These are phyloP conservation scores for Charadrius vociferus DNA, from an alignment of 2,113 vertebrate species.

Conservation along the genomic window DNA sequence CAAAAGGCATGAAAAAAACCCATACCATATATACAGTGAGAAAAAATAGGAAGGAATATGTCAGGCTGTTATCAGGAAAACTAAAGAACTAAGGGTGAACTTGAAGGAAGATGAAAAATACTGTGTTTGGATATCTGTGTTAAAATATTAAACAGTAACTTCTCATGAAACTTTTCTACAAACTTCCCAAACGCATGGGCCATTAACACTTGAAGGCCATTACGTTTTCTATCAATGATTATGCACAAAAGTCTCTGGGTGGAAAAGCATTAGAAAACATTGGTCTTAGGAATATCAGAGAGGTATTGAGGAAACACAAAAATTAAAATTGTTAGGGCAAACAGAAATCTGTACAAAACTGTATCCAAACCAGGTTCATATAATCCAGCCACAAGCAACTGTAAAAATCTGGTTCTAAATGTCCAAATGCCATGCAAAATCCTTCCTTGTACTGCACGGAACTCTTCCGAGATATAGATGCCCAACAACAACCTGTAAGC, in stretches of 20 bases:
- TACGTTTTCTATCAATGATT: neutral
- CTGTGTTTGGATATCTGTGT: neutral
- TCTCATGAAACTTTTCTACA: neutral
- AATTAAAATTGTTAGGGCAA: neutral
- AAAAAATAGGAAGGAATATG: neutral
- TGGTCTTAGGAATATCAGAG: neutral
- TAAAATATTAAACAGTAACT: neutral
- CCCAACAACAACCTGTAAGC: neutral
- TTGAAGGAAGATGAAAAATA: neutral
- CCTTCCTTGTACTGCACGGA: fast-evolving
- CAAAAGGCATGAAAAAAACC: fast-evolving
- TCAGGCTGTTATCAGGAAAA: neutral
- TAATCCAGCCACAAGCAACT: neutral
- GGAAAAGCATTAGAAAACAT: neutral
- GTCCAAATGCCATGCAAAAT: neutral
- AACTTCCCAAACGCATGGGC: neutral
- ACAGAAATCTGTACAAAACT: neutral
- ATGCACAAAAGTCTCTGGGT: neutral
- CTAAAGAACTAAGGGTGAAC: neutral
- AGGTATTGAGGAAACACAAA: neutral
- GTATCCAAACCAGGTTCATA: neutral
- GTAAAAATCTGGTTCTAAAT: neutral
- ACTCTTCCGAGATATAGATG: fast-evolving
- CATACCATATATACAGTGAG: neutral
- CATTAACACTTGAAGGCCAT: neutral